Base-by-base conservation (phyloP, 2,888 invertebrate genomes). In the Neocrepidodera transversa region DNA sequence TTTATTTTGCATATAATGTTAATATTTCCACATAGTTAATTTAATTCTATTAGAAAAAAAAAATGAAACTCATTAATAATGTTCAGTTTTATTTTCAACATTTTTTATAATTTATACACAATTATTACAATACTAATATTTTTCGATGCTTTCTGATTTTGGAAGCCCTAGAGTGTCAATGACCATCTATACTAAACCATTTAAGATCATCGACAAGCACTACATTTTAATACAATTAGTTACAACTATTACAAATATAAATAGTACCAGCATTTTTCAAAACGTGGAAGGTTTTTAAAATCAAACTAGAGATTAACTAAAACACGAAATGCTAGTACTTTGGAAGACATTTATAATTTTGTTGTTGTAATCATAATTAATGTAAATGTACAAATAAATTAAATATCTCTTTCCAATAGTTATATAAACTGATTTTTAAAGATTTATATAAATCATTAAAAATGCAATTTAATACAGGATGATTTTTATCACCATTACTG, bases 261-360 rank as follows among this genome's bases (percentile, higher is more conserved):
- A 11, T n/a, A 20, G n/a, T 42, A 26, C 26, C 28, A 40, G 13
- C 51, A 51, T 28, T 23, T 17, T 40, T 40, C 28, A 17, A 28
- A 40, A 40, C 13, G 3, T n/a, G 35, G 23, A 3, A 36, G 28
- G 40, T 28, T 14, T 11, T 45, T 47, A 13, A 17, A 16, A 16
- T 18, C 36, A 16, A 26, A 36, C 4, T 13, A 16, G n/a, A 23
- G 10, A 11, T 14, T 35, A 23, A 38, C 18, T 4, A 52, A 26
- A 36, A 38, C 47, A 18, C 52, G 38, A 30, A 26, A 16, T 54
- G 26, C 14, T 32, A 35, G 47, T 30, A 30, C 43, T 20, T 35
- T 66, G 66, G 66, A 67, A 66, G 66, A 66, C 64, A 48, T 54
- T 62, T 20, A n/a, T 42, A 61, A 66, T 66, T 64, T 64, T 66